Evolutionary conservation across 1,140 invertebrate genomes (phyloP), one percentile per base, ranked within the genome.

Genomic region (Harpegnathos saltator): DNA sequence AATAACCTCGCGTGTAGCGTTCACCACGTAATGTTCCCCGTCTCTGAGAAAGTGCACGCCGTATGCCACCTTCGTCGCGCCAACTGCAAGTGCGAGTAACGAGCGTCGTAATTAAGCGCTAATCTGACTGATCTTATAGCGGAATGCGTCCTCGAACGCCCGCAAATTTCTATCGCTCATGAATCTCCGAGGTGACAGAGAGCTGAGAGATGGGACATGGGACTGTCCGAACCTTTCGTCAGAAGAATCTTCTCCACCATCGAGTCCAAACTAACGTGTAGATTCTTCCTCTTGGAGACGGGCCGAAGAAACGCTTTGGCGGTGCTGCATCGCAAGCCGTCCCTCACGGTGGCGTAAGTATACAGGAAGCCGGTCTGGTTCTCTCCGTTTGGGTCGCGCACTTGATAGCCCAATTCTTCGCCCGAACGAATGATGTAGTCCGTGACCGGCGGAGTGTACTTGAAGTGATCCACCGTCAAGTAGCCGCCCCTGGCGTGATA

Each of bases 251-350:
- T 96, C 84, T 96, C 95, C 0, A 96, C 97, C 15, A 95, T 93
- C 0, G 97, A 96, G 83, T 96, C 5, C 0, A 50, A 62, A 12
- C 73, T 95, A 15, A 98, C 94, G 77, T 97, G 96, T 12, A 98
- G 94, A 92, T 98, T 99, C 22, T 93, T 91, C 44, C 98, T 95
- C 75, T 96, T 95, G 52, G 95, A 94, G 11, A 95, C 95, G 0
- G 97, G 96, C 68, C 97, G 94, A 4, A 99, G 92, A 91, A 97
- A 99, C 0, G 96, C 98, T 93, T 97, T 97, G 1, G 97, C 96
- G 2, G 97, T 96, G 85, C 97, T 98, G 92, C 97, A 98, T 29
- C 98, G 95, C 4, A 97, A 94, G 0, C 98, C 98, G 68, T 98
- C 95, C n/a, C 96, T 94, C 17, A 98, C 91, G 0, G 98, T 98